phyloP scores from a whole-genome alignment of 2,797 vertebrate species.

The Protonibea diacanthus region DNA sequence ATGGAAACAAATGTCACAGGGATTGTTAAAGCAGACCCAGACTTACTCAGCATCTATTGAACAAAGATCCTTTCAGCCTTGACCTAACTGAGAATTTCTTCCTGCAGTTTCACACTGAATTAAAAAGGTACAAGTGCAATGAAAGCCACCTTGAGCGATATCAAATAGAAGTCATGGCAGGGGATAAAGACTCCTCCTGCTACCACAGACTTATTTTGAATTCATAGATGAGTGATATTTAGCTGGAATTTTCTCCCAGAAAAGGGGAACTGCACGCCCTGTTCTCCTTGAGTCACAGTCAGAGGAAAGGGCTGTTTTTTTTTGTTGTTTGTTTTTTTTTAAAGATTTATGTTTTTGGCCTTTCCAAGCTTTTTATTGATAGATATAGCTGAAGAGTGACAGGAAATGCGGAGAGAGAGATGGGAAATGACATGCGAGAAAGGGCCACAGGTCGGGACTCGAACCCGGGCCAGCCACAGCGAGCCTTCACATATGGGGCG shows the following conservation, averaged over 20 bases:
- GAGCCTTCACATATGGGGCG: no score
- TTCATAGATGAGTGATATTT: background rate
- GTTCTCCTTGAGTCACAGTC: slow-evolving; percentile 17
- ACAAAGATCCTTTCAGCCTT: slow-evolving; percentile 59
- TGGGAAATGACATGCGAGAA: no score
- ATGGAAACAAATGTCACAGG: slow-evolving; percentile 37
- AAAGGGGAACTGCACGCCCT: background rate
- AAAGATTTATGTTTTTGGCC: no score
- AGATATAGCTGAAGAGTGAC: no score
- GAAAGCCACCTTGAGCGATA: slow-evolving; percentile 16
- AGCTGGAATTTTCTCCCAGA: background rate
- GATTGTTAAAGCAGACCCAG: slow-evolving; percentile 35
- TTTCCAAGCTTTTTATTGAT: no score
- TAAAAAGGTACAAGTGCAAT: slow-evolving; percentile 18
- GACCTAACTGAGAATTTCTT: slow-evolving; percentile 22
- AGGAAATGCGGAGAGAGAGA: no score
- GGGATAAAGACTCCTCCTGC: background rate
- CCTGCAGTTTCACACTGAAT: slow-evolving; percentile 24
- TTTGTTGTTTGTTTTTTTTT: no score
- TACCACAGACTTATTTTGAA: slow-evolving; percentile 8
- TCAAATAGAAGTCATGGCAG: background rate
- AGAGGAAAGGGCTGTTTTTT: slow-evolving; percentile 9
- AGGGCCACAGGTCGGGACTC: no score
- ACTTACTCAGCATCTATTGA: slow-evolving; percentile 40
- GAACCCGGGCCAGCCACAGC: no score